Conservation (phyloP, 2,797 vertebrate species). For the Falco biarmicus region DNA sequence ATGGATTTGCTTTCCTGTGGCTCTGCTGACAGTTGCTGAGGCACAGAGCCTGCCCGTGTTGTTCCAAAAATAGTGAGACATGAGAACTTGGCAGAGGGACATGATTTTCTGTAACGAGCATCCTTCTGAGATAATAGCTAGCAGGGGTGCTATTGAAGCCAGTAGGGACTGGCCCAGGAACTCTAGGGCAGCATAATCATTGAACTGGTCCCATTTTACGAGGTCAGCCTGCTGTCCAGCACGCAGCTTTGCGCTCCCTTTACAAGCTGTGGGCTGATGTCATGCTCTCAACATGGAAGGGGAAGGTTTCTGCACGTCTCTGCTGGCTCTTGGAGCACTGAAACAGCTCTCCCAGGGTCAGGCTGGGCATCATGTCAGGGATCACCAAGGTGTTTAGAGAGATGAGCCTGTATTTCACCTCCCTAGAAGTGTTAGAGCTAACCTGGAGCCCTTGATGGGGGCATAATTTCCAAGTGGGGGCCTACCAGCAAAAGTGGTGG, state of each 20-base stretch:
- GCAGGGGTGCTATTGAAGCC: neutral
- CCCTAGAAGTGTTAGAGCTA: neutral
- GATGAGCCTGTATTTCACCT: neutral
- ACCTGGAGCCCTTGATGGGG: neutral
- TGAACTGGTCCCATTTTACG: neutral
- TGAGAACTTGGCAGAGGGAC: neutral
- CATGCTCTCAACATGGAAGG: neutral
- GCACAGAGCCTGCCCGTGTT: neutral
- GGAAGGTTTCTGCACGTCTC: neutral
- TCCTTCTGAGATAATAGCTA: neutral
- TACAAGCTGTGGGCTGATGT: neutral
- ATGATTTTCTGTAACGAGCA: neutral
- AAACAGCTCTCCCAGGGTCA: neutral
- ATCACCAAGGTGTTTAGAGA: neutral
- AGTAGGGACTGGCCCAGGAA: neutral
- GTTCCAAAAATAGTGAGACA: slow-evolving; percentile 33
- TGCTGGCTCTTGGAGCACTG: neutral
- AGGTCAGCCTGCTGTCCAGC: neutral
- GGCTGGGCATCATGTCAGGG: accelerated
- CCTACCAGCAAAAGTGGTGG: neutral
- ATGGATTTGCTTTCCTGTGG: slow-evolving; percentile 44
- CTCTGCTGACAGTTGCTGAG: neutral
- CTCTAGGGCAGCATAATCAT: neutral
- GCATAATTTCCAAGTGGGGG: neutral
- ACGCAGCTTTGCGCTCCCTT: neutral